Conservation (phyloP, 2,888 invertebrate species). For the Tortrix viridana region DNA sequence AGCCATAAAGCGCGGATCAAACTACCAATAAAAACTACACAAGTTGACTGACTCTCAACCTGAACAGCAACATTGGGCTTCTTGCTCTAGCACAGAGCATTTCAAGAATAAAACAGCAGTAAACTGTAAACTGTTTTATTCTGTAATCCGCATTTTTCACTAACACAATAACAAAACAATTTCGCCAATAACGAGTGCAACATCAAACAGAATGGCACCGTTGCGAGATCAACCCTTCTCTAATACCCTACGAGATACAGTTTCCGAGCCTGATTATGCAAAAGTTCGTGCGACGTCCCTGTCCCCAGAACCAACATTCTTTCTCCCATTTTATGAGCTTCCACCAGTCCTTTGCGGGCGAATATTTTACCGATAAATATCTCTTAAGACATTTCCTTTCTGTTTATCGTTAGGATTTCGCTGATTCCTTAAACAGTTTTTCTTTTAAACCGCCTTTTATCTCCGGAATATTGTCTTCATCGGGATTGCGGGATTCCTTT, state of each 20-base stretch:
- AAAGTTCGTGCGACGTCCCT: constrained; percentile 11
- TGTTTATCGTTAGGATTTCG: constrained; percentile 76
- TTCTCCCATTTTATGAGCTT: constrained; percentile 65
- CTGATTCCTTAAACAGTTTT: constrained; percentile 76
- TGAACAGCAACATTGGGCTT: no score
- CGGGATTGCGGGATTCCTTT: constrained; percentile 26
- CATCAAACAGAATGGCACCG: constrained; percentile 18
- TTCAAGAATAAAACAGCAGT: no score
- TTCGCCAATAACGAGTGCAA: constrained; percentile 14
- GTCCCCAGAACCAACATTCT: constrained; percentile 52
- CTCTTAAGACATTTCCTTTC: constrained; percentile 66
- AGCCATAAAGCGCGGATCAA: no score
- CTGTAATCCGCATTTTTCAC: no score
- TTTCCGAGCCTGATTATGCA: constrained; percentile 25
- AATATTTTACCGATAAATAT: constrained; percentile 44
- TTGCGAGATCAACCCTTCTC: constrained; percentile 31
- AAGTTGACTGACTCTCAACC: no score
- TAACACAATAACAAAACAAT: no score
- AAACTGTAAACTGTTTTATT: no score
- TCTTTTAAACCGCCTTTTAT: constrained; percentile 69
- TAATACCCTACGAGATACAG: constrained; percentile 25
- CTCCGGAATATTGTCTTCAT: constrained; percentile 29
- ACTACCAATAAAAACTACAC: no score
- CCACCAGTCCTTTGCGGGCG: constrained; percentile 56
- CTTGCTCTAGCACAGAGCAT: no score